phyloP scores from a whole-genome alignment of 1,140 invertebrate species.

The Oreohelix idahoensis region DNA sequence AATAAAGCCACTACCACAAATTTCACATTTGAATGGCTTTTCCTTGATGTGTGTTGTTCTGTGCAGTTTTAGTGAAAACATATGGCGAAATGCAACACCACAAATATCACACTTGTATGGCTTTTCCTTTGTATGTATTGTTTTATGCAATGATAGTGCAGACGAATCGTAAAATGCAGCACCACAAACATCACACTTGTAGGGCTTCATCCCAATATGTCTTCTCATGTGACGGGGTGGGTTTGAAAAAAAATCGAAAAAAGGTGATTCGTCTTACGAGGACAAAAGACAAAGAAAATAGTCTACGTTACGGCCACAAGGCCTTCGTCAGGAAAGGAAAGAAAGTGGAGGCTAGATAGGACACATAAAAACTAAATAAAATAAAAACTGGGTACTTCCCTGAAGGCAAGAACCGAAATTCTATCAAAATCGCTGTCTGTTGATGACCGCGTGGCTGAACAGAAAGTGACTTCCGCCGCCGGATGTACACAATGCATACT shows the following conservation, averaged over 20 bases:
- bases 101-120: not conserved
- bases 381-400: no score
- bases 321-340: no score
- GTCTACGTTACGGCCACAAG: not conserved
- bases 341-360: no score
- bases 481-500: no score
- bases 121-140: not conserved
- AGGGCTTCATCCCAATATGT: not conserved
- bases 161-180: not conserved
- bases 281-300: not conserved
- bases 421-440: no score
- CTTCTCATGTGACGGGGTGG: not conserved
- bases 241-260: no score
- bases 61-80: not conserved
- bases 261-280: no score
- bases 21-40: not conserved
- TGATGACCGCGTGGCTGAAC: no score
- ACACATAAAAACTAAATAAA: no score
- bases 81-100: not conserved
- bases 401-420: no score
- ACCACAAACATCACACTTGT: not conserved
- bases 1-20: not conserved
- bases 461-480: no score
- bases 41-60: not conserved
- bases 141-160: not conserved